Evolutionary conservation across 2,888 invertebrate genomes (phyloP), one percentile per base, ranked within the genome.

Genomic region (Seladonia tumulorum): DNA sequence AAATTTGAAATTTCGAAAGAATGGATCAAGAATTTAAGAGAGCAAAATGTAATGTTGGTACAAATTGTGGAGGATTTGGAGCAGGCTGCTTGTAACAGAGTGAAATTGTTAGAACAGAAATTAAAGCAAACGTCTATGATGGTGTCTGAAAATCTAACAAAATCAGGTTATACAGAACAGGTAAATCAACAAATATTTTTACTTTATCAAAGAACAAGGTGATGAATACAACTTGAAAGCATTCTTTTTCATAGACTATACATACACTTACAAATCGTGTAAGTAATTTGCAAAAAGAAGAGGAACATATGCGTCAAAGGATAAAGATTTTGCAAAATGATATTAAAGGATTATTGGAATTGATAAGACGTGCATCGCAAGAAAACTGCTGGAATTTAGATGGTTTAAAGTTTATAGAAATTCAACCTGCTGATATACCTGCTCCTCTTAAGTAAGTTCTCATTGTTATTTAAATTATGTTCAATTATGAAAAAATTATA

Each of bases 31-130:
- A 97, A 97, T 94, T 95, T 97, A 91, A 96, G 96, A 66, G 97
- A 96, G 47, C 97, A 97, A 95, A 97, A 97, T 94, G 95, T 96
- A 71, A 96, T 97, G 95, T 95, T 97, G 90, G 96, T 96, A 76
- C 96, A 96, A 80, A 96, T 97, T 4, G 96, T 97, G 1, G 96
- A 97, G 92, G 97, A 97, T 91, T 93, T 97, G 90, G 97, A 97
- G 94, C 93, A 95, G 42, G 97, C 97, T 90, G 97, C 97, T 74
- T 96, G 96, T 35, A 94, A 95, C 76, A 95, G 96, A 89, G 96
- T 97, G 39, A 94, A 95, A 86, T 92, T 96, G 82, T 93, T 97
- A 63, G 96, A 96, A 92, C 95, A 96, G 72, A 96, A 96, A 91
- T 93, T 96, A 78, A 94, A 95, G 70, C 95, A 95, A 82, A 95